These are phyloP conservation scores for Tragelaphus strepsiceros DNA, from an alignment of 2,113 vertebrate species.

Conservation along the genomic window DNA sequence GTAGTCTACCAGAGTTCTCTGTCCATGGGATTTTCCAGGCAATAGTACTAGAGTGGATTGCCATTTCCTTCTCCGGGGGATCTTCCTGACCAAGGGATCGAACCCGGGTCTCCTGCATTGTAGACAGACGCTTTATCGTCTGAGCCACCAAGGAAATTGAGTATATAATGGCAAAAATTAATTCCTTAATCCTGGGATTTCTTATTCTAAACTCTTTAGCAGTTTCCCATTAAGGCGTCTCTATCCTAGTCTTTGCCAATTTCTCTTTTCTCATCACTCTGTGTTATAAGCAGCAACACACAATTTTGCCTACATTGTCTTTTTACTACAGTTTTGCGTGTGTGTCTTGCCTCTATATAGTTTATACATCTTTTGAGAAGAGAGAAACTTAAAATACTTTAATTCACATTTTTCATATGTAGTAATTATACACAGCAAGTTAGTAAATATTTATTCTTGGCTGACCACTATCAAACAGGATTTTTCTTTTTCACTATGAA, in stretches of 20 bases:
- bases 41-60: too few relatives aligned
- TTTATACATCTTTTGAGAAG: neutral
- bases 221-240: neutral
- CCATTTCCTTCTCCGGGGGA: too few relatives aligned
- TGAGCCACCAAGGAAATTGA: neutral
- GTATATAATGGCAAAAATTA: neutral
- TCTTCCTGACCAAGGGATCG: too few relatives aligned
- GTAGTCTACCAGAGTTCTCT: too few relatives aligned
- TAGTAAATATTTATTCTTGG: neutral
- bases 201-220: neutral
- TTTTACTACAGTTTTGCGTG: neutral
- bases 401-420: neutral
- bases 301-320: neutral
- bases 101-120: too few relatives aligned
- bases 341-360: neutral
- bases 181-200: neutral
- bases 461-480: neutral
- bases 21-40: too few relatives aligned
- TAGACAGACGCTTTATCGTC: too few relatives aligned
- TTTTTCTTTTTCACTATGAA: neutral
- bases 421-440: neutral
- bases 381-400: neutral
- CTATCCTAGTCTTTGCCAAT: neutral
- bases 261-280: neutral
- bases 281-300: neutral